A percentile compares a stretch with the other conserved stretches of the same genome.
Conservation (phyloP, 2,888 invertebrate species). For the Heteromyza rotundicornis region DNA sequence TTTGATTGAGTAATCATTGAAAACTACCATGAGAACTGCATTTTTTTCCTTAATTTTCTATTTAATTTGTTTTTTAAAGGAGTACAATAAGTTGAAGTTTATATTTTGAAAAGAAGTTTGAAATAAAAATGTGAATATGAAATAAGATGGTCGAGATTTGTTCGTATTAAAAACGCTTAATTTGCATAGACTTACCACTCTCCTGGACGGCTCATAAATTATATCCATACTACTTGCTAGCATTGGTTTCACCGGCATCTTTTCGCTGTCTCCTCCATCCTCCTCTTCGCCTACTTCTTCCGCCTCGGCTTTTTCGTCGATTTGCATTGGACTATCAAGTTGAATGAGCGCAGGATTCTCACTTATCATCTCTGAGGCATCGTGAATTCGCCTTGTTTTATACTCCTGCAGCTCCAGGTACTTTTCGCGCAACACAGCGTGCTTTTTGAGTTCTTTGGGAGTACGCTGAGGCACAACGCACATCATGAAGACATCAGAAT, state of each 20-base stretch:
- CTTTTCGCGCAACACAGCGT: constrained; percentile 46
- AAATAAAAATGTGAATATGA: too few species aligned
- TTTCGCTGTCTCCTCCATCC: constrained; percentile 1
- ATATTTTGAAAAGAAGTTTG: too few species aligned
- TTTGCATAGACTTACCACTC: constrained; percentile 53
- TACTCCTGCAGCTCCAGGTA: constrained; percentile 34
- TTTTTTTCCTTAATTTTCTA: background rate
- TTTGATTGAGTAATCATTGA: constrained; percentile 44
- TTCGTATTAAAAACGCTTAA: too few species aligned
- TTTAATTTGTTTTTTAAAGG: too few species aligned
- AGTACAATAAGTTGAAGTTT: too few species aligned
- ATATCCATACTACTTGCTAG: constrained; percentile 44
- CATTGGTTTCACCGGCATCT: constrained; percentile 36
- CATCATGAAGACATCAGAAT: constrained; percentile 39
- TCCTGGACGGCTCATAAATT: constrained; percentile 47
- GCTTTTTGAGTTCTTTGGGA: constrained; percentile 38
- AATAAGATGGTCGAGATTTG: too few species aligned
- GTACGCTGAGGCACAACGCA: constrained; percentile 48
- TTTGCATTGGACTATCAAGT: constrained; percentile 44
- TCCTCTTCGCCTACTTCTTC: constrained; percentile 35
- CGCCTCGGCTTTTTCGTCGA: constrained; percentile 34
- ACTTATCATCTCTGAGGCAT: constrained; percentile 32
- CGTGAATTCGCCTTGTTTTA: constrained; percentile 39
- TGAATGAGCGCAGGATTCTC: constrained; percentile 24
- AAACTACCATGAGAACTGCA: background rate